Percentiles rank a stretch among this genome's conserved stretches.
These are phyloP conservation scores for Invenusta paracnida DNA, from an alignment of 2,888 invertebrate genomes.

Conservation along the genomic window DNA sequence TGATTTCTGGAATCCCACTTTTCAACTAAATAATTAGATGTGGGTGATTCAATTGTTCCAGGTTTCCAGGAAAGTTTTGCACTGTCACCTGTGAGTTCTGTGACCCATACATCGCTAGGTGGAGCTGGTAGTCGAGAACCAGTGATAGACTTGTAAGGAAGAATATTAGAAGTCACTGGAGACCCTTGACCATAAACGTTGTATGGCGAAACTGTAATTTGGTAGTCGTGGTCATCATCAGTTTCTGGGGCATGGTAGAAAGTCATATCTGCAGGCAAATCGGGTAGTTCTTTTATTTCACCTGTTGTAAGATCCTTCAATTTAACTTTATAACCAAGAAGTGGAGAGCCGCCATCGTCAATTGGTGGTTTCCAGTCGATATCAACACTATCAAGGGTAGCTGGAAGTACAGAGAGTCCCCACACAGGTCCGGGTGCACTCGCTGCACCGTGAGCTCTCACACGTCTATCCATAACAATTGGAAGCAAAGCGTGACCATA, in stretches of 20 bases:
- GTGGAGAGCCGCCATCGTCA: constrained; percentile 42
- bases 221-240: constrained; percentile 24
- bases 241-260: constrained; percentile 13
- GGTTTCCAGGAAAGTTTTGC: background rate
- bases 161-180: constrained; percentile 13
- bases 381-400: constrained; percentile 16
- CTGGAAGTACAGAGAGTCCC: constrained; percentile 28
- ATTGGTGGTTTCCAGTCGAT: constrained; percentile 37
- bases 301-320: constrained; percentile 37
- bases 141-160: background rate
- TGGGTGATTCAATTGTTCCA: background rate
- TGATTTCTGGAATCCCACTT: constrained; percentile 43
- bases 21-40: constrained; percentile 34
- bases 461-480: constrained; percentile 38
- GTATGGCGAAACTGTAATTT: constrained; percentile 24
- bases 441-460: constrained; percentile 12
- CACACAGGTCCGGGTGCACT: constrained; percentile 27
- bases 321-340: constrained; percentile 38
- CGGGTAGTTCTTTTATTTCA: background rate
- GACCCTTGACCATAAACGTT: constrained; percentile 17
- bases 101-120: constrained; percentile 34
- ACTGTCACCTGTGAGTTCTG: constrained; percentile 22
- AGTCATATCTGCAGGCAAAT: background rate
- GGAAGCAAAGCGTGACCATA: constrained; percentile 37
- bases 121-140: background rate